These are phyloP conservation scores for Rhombomys opimus DNA, from an alignment of 2,113 vertebrate genomes.

Conservation along the genomic window DNA sequence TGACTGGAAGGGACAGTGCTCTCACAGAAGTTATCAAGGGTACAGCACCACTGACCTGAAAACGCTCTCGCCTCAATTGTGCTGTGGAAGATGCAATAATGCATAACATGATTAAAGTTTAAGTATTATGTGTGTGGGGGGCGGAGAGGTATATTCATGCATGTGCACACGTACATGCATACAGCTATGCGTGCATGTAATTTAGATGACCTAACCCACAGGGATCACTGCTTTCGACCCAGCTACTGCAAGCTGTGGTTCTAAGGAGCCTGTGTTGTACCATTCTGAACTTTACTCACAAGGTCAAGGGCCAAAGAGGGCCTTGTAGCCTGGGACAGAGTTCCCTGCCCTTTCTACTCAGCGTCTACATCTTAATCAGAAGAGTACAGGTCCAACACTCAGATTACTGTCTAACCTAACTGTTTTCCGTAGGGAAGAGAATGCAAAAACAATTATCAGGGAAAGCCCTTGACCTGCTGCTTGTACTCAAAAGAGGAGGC, in stretches of 20 bases:
- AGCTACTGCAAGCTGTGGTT: background rate
- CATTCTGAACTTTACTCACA: background rate
- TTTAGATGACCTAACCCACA: background rate
- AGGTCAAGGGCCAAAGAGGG: background rate
- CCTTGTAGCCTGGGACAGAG: background rate
- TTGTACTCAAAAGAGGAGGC: background rate
- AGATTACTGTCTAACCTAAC: slow-evolving; percentile 12
- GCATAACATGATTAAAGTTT: background rate
- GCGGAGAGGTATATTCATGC: too few species aligned
- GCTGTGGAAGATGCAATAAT: background rate
- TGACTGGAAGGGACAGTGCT: background rate
- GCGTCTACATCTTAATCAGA: background rate
- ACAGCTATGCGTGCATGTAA: background rate
- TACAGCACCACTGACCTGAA: background rate
- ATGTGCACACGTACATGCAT: accelerated
- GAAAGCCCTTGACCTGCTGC: background rate
- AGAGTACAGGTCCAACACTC: background rate
- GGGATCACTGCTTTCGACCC: background rate
- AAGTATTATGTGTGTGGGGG: background rate
- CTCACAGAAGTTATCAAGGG: background rate
- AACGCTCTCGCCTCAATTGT: background rate
- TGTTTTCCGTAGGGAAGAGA: background rate
- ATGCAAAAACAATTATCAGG: background rate
- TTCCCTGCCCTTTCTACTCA: background rate
- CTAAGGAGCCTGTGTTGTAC: background rate